Percentiles rank a stretch among this genome's conserved stretches.
These are phyloP conservation scores for Pelmatolapia mariae DNA, from an alignment of 2,113 vertebrate species.

Conservation along the genomic window DNA sequence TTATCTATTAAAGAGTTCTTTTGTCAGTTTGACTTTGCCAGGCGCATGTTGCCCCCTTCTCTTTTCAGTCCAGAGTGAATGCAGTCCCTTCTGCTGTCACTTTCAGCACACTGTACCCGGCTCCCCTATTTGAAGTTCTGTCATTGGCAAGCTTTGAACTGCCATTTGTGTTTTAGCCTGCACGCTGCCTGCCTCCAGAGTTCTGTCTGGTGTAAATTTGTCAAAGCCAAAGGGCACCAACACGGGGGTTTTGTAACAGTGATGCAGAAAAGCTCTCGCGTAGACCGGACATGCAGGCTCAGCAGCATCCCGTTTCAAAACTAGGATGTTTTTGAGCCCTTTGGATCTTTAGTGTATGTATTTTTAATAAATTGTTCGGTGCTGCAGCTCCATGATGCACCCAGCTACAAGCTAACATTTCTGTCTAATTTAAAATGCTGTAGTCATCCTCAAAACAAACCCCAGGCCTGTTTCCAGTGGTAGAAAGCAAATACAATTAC, in stretches of 20 bases:
- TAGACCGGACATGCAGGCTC: not conserved
- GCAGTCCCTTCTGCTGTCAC: slow-evolving; percentile 44
- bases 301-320: not conserved
- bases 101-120: slow-evolving; percentile 18
- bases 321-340: not conserved
- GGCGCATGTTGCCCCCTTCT: not conserved
- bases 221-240: slow-evolving; percentile 31
- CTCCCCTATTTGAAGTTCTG: slow-evolving; percentile 48
- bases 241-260: not conserved
- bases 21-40: not conserved
- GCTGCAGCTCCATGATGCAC: not conserved
- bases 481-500: not conserved
- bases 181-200: slow-evolving; percentile 25
- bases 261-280: not conserved
- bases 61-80: slow-evolving; percentile 5
- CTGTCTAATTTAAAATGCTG: not conserved
- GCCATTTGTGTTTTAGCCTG: slow-evolving; percentile 55
- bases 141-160: slow-evolving; percentile 63
- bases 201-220: slow-evolving; percentile 39
- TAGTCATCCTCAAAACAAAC: not conserved
- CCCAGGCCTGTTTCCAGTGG: not conserved
- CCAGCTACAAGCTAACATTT: not conserved
- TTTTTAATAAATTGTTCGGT: not conserved
- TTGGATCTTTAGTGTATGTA: not conserved
- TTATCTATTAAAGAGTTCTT: slow-evolving; percentile 12